Evolutionary conservation across 23 tunicate genomes (phyloP), one percentile per base, ranked within the genome.

Genomic region (Trididemnum clinides): DNA sequence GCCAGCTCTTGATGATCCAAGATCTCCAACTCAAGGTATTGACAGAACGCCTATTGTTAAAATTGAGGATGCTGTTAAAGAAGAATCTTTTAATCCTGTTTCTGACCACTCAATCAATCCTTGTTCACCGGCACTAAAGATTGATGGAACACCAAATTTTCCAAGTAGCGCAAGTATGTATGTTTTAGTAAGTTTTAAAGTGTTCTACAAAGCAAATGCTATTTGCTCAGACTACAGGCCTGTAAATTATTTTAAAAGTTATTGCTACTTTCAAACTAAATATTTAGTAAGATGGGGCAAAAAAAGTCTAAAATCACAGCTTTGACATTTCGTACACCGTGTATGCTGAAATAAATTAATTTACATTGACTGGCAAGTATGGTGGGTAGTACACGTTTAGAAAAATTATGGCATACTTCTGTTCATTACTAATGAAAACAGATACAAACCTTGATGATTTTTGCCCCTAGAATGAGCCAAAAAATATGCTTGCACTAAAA

Each of bases 1-100:
- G 2, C 18, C 26, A 2, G 31, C 30, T 44, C 26, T 86, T 20
- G 37, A 80, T 51, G 90, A 86, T 69, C 90, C 90, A 0, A 44
- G 90, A 32, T 86, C 90, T 26, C 90, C 90, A 1, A 78, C 82
- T 2, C 57, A 18, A 2, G 84, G 84, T 5, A 78, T 86, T 31
- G 64, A 50, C 1, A 77, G 90, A 31, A 78, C 90, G 27, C 90
- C 90, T 0, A 78, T 86, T 50, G 64, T 64, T 58, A 37, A 21
- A 1, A 26, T 27, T 28, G 70, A 71, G 18, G 58, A 66, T 6
- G 39, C 34, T 28, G 33, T 19, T 34, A 64, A 26, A 1, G 23
- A 34, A 37, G 51, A 49, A 21, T 3, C 70, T 10, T 29, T 12
- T 31, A 23, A 22, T 83, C 18, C 33, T 36, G 62, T 37, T 22